Conservation (phyloP, 2,888 invertebrate genomes). For the Scrobipalpa costella region DNA sequence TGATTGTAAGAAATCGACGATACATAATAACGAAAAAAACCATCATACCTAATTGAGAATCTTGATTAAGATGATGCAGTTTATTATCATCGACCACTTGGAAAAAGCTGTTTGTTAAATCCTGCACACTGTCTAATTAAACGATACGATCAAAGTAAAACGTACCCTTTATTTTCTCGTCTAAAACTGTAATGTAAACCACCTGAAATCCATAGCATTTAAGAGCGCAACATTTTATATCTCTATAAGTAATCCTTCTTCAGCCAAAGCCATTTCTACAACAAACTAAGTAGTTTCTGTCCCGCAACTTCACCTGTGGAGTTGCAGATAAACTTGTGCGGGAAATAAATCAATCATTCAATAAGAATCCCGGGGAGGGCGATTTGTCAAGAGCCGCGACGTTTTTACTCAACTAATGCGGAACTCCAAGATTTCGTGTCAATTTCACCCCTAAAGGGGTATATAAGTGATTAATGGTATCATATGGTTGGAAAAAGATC, state of each 20-base stretch:
- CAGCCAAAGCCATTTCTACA: slow-evolving; percentile 8
- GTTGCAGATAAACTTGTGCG: slow-evolving; percentile 43
- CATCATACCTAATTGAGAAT: too few species aligned
- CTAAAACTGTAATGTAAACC: not conserved
- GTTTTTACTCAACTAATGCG: slow-evolving; percentile 46
- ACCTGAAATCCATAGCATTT: not conserved
- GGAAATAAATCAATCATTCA: slow-evolving; percentile 77
- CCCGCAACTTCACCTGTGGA: slow-evolving; percentile 64
- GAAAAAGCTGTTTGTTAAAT: too few species aligned
- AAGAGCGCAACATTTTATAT: not conserved
- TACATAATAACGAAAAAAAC: too few species aligned
- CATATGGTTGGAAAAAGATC: not conserved
- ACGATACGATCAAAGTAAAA: too few species aligned
- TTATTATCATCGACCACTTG: too few species aligned
- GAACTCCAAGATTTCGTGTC: slow-evolving; percentile 30
- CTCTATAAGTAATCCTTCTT: not conserved
- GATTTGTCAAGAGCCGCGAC: slow-evolving; percentile 64
- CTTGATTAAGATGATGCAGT: too few species aligned
- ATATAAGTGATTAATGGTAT: slow-evolving; percentile 15
- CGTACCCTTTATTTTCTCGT: not conserved
- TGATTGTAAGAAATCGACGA: too few species aligned
- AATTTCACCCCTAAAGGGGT: slow-evolving; percentile 21
- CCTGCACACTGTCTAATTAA: too few species aligned
- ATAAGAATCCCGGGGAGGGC: slow-evolving; percentile 54
- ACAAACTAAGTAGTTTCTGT: slow-evolving; percentile 31